A percentile compares a stretch with the other conserved stretches of the same genome.
Evolutionary conservation across 1,140 invertebrate species (phyloP).

Genomic region (Lordiphosa collinella): DNA sequence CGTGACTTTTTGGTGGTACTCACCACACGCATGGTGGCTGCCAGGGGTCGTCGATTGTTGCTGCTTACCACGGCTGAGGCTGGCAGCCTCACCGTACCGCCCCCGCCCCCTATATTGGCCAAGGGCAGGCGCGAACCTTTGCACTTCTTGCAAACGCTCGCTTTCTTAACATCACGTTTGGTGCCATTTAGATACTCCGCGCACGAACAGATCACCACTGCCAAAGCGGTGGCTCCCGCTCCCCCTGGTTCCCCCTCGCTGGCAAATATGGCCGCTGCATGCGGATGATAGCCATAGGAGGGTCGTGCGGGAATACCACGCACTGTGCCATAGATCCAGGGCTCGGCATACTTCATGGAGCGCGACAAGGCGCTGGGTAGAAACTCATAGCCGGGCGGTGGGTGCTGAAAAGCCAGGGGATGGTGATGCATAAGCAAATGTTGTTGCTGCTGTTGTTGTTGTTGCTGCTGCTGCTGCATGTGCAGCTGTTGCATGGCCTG

Average conservation of each 20-base stretch:
- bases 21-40: conserved; percentile 84
- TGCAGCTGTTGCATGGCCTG: conserved; percentile 66
- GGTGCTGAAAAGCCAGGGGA: conserved; percentile 56
- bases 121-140: conserved; percentile 86
- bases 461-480: conserved; percentile 40
- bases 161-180: conserved; percentile 85
- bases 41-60: conserved; percentile 75
- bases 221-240: conserved; percentile 78
- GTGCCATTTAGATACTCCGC: conserved; percentile 87
- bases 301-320: conserved; percentile 81
- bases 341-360: conserved; percentile 91
- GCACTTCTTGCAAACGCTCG: conserved; percentile 88
- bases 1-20: conserved; percentile 81
- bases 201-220: conserved; percentile 88
- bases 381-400: conserved; percentile 60
- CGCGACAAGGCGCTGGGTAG: conserved; percentile 84
- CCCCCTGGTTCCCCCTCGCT: conserved; percentile 55
- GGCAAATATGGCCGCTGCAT: conserved; percentile 82
- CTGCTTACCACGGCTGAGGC: conserved; percentile 41
- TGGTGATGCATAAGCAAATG: conserved; percentile 40
- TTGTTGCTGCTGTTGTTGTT: conserved; percentile 44
- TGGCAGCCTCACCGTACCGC: conserved; percentile 81
- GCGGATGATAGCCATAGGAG: conserved; percentile 70
- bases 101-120: conserved; percentile 81
- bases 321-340: conserved; percentile 89